These are phyloP conservation scores for Cosmopolites sordidus DNA, from an alignment of 2,888 invertebrate species.

Conservation along the genomic window DNA sequence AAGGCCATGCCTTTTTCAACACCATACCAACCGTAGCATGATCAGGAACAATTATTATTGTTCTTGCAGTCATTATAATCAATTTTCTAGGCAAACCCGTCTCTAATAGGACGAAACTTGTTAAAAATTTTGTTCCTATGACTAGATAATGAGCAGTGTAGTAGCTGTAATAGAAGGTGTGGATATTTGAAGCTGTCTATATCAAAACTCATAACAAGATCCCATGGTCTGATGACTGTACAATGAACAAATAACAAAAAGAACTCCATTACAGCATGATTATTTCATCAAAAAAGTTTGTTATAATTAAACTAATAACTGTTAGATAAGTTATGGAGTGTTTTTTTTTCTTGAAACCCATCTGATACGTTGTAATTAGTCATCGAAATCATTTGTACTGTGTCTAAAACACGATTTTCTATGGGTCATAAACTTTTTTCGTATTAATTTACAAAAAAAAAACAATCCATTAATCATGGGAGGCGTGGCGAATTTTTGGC, in stretches of 20 bases:
- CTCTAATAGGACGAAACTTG: slow-evolving; percentile 6
- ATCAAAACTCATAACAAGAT: too few species aligned
- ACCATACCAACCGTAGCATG: too few species aligned
- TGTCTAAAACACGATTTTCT: not conserved
- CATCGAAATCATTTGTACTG: not conserved
- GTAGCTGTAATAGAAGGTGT: slow-evolving; percentile 8
- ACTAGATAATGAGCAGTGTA: slow-evolving; percentile 12
- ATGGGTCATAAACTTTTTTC: not conserved
- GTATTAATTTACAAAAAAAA: not conserved
- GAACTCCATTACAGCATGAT: too few species aligned
- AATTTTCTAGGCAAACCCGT: slow-evolving; percentile 2
- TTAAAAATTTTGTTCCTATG: slow-evolving; percentile 9
- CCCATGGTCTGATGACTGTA: too few species aligned
- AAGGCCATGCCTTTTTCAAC: too few species aligned
- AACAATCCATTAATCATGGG: slow-evolving; percentile 19
- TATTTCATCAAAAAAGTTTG: too few species aligned
- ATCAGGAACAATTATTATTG: slow-evolving; percentile 14
- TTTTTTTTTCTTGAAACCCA: too few species aligned
- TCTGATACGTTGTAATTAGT: too few species aligned
- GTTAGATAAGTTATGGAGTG: too few species aligned
- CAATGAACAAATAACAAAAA: too few species aligned
- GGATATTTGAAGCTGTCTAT: not conserved
- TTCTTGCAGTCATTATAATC: slow-evolving; percentile 10
- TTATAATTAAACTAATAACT: too few species aligned
- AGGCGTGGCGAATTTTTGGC: slow-evolving; percentile 20